Evolutionary conservation across 30 jellyfish, hydroid and myxozoan genomes (phyloP), one percentile per base, ranked within the genome.

Genomic region (Cassiopea andromeda): DNA sequence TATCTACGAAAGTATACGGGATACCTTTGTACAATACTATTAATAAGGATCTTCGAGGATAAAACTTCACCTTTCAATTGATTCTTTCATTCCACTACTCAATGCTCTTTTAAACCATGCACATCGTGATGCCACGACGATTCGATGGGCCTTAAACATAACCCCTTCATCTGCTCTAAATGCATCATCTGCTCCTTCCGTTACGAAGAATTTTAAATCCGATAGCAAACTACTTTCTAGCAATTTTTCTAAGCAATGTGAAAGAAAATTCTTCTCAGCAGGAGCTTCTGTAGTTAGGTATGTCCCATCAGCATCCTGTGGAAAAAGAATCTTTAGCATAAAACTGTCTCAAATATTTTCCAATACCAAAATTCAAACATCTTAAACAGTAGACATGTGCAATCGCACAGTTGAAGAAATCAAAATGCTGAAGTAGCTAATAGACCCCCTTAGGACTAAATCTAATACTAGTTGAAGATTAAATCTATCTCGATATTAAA

Each of bases 61-160:
- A 1, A 17, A 67, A 14, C 6, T 80, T 9, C 44, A 88, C 95
- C 95, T 80, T 1, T 88, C 95, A 14, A 81, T 66, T 10, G 95
- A 80, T 46, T 88, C 95, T 46, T 80, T 88, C 95, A 88, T 88
- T 5, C 95, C 95, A 78, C 95, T 88, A 67, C 43, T 48, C 90
- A 88, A 66, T 1, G 95, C 95, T 47, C 81, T 66, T 70, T 67
- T 73, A 60, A 88, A 88, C 91, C 95, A 88, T 54, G 54, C 46
- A 73, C 95, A 88, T 46, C 95, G n/a, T 1, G 91, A 15, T 2
- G 91, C 90, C 13, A 88, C 91, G 7, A 88, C 89, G 48, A 88
- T 87, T n/a, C 95, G 91, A 27, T 88, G 95, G 1, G 95, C 95
- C 27, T 70, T 88, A 50, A 88, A 75, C 19, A 70, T 83, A 4